A percentile compares a stretch with the other conserved stretches of the same genome.
phyloP scores from a whole-genome alignment of 2,888 invertebrate species.

The Carpatolechia fugitivella region DNA sequence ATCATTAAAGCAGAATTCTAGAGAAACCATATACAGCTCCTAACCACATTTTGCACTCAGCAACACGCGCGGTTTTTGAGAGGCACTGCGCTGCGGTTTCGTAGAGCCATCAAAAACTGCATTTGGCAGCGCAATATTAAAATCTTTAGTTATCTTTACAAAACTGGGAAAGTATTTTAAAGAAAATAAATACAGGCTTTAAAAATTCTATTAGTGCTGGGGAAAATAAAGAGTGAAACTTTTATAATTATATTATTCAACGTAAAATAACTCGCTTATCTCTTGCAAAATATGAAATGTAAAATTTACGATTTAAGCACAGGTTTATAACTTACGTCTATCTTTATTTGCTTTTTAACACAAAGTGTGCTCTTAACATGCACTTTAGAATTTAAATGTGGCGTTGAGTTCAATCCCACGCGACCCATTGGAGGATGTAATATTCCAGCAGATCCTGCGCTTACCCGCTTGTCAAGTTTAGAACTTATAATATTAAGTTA shows the following conservation, averaged over 20 bases:
- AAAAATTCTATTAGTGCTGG: background rate
- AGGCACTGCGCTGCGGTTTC: constrained; percentile 2
- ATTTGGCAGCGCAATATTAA: background rate
- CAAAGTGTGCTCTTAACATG: constrained; percentile 1
- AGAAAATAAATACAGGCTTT: background rate
- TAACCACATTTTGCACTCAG: constrained; percentile 5
- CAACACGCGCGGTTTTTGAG: constrained; percentile 8
- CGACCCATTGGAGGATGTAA: constrained; percentile 13
- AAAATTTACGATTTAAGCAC: too few species aligned
- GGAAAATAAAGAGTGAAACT: background rate
- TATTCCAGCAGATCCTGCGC: constrained; percentile 11
- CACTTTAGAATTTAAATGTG: constrained; percentile 17
- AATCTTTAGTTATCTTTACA: background rate
- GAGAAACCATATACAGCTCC: background rate
- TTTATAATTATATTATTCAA: too few species aligned
- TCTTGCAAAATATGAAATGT: too few species aligned
- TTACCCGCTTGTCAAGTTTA: constrained; percentile 8
- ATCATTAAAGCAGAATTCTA: too few species aligned
- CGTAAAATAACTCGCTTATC: too few species aligned
- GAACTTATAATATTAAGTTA: background rate
- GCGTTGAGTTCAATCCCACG: constrained; percentile 10
- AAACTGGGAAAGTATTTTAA: background rate
- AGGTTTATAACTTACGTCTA: too few species aligned
- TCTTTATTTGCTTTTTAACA: too few species aligned
- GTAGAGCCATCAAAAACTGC: background rate